Conservation (phyloP, 2,113 vertebrate genomes). For the Nothocercus julius region DNA sequence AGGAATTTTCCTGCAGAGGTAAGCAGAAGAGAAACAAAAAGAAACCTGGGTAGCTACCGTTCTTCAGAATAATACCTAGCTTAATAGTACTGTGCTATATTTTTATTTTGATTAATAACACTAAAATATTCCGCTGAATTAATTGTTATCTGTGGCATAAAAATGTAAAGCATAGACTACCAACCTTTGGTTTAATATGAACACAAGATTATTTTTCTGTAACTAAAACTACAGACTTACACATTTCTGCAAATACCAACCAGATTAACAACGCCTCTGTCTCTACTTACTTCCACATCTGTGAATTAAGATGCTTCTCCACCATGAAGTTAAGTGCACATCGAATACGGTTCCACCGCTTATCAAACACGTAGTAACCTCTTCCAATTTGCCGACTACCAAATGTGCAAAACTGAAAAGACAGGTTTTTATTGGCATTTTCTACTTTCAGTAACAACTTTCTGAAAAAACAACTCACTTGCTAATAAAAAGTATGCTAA, state of each 20-base stretch:
- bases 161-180: accelerated
- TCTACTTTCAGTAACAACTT: neutral
- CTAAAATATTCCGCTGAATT: neutral
- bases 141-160: neutral
- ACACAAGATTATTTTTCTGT: neutral
- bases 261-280: neutral
- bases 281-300: constrained; percentile 96
- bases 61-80: neutral
- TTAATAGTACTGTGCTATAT: neutral
- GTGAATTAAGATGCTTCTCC: constrained; percentile 96
- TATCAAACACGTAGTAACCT: constrained; percentile 93
- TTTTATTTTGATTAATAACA: neutral
- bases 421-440: constrained; percentile 7
- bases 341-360: constrained; percentile 92
- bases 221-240: neutral
- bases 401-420: constrained; percentile 93
- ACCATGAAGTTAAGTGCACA: constrained; percentile 93
- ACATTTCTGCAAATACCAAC: neutral
- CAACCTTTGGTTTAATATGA: neutral
- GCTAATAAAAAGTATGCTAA: neutral
- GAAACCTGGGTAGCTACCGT: neutral
- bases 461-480: neutral
- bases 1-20: constrained; percentile 89
- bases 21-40: neutral
- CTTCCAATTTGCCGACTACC: constrained; percentile 94